Base-by-base conservation (phyloP, 2,113 vertebrate species). In the Orthonyx spaldingii region DNA sequence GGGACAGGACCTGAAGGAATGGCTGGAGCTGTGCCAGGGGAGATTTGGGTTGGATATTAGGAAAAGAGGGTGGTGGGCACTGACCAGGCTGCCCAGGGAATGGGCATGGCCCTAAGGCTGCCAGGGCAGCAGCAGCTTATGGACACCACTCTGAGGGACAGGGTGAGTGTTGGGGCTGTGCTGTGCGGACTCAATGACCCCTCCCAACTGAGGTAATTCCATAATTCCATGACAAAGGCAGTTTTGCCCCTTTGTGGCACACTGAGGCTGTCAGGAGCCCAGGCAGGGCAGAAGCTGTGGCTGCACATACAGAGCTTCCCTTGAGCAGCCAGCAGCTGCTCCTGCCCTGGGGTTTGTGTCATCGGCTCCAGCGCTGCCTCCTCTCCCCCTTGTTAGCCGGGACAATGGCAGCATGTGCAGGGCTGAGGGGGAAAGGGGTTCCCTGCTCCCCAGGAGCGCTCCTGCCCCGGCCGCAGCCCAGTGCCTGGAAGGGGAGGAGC, bases 321-420 rank as follows among this genome's bases (percentile, higher is more conserved):
- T 95, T 93, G 9, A 97, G 85, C 71, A 46, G 59, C 49, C 87
- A 13, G 13, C 96, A 97, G 95, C 96, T 97, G 96, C 88, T 84
- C 17, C 75, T 0, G 4, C 55, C 13, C 79, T 49, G 28, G 84
- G 70, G 44, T 47, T 93, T 72, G 95, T 84, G 94, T 95, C 96
- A 96, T 8, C 92, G 4, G 90, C 95, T 61, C 85, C 71, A 57
- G 82, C 8, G 0, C 63, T 65, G 2, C 6, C 87, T 86, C 71
- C 55, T 83, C 66, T 13, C 41, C 65, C 75, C 71, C 92, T 90
- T 97, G 95, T 93, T 28, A 46, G n/a, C 1, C 1, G 42, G 82
- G 50, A 97, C 95, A 97, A 95, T 65, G 78, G 88, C 49, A 94
- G 24, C 6, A 1, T 37, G 87, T 35, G 26, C 52, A 23, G 2